Evolutionary conservation across 1,140 invertebrate genomes (phyloP), one percentile per base, ranked within the genome.

Genomic region (Saxidomus purpurata): DNA sequence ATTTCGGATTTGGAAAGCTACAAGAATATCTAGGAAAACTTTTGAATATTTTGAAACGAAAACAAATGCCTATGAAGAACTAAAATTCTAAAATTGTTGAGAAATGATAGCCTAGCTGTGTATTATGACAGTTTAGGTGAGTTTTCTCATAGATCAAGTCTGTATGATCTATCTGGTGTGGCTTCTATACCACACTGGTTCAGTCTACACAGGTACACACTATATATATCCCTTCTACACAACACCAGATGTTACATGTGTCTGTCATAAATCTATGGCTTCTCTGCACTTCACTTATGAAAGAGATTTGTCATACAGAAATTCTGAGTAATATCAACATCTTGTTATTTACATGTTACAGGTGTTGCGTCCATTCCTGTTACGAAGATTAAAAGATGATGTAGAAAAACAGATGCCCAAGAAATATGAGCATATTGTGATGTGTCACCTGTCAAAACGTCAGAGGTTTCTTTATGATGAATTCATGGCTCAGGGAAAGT

Each of bases 341-440:
- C n/a, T n/a, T n/a, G n/a, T n/a, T n/a, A n/a, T n/a, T n/a, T n/a
- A 59, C 55, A 43, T 71, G 2, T 55, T 93, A 1, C 92, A 98
- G 98, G 98, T 99, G 80, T 97, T 99, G 90, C 97, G 99, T 63
- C 99, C 99, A 49, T 99, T 99, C 96, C 97, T 99, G 91, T 96
- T 99, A 88, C 97, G 99, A 90, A 97, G 99, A 90, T 96, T 99
- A 82, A 99, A 99, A 96, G 97, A 97, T 69, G 99, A 99, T 97
- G 99, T 99, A 49, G 99, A 99, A 96, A 99, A 99, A 95, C 99
- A 99, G 96, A 97, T 99, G 97, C 99, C 99, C 91, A 98, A 99
- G 96, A 99, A 99, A 96, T 99, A 98, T 96, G 99, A 99, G 95
- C 99, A 99, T 96, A 97, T 99, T 90, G 96, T 99, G 19, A 97